Base-by-base conservation (phyloP, 2,797 vertebrate species). In the Dipus sagitta region DNA sequence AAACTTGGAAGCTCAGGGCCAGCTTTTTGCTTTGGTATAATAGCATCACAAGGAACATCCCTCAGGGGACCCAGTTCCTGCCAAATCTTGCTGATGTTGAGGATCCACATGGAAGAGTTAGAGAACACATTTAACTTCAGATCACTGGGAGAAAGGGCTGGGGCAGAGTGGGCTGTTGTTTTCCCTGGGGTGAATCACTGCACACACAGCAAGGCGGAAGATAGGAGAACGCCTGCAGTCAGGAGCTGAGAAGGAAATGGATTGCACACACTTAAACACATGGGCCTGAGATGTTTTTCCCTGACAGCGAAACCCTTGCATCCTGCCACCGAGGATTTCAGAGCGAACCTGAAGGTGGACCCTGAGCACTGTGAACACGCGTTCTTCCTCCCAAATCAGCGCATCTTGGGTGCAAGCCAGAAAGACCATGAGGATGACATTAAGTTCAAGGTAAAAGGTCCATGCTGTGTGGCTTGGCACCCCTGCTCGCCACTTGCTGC, bases 181-280 rank as follows among this genome's bases (percentile, higher is more conserved):
- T 81, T 75, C 94, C 70, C 96, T 93, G 96, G 60, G 30, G 90
- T 92, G 58, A 28, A n/a, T 74, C 77, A 2, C 38, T 62, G 68
- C 21, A 13, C 9, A 24, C 32, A 5, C 86, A 94, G 95, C 93
- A 78, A 74, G 34, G 65, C 90, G 85, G 67, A 79, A 62, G 68
- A 92, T 94, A 96, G 74, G 87, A 94, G 90, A 94, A 86, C 84
- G 76, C 94, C 94, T 96, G 94, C 70, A 38, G 0, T 42, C 60
- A 80, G 83, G 72, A 74, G 80, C 84, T 62, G 91, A 79, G 68
- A 96, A 77, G 67, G 88, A 96, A 96, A 96, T 95, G 92, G 85
- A 95, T 93, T 92, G 74, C 70, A 91, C 71, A 92, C 92, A 84
- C 89, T 93, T 96, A 94, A 96, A 82, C 91, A 87, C 86, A 89